phyloP scores from a whole-genome alignment of 53 echinoderm and acorn worm genomes.

The Glandiceps talaboti region DNA sequence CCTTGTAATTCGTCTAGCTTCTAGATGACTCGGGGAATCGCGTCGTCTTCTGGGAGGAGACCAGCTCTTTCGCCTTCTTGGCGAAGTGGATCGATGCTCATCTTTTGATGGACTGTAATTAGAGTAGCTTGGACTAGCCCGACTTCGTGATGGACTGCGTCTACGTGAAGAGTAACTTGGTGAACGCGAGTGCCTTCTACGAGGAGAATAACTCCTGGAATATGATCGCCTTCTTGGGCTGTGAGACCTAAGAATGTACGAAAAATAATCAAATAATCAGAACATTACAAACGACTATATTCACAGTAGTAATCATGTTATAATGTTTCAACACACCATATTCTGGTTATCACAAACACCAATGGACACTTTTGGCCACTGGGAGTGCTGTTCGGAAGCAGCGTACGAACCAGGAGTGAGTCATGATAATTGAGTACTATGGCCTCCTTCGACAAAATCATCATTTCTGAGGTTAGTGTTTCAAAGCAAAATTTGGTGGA shows the following conservation, averaged over 20 bases:
- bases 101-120: neutral
- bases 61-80: slow-evolving; percentile 65
- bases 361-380: too few species aligned
- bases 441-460: too few species aligned
- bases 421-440: too few species aligned
- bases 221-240: slow-evolving; percentile 24
- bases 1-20: slow-evolving; percentile 94
- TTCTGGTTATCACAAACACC: too few species aligned
- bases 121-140: neutral
- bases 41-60: slow-evolving; percentile 90
- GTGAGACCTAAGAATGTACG: neutral
- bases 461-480: too few species aligned
- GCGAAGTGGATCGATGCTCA: slow-evolving; percentile 17
- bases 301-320: too few species aligned
- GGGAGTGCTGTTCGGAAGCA: too few species aligned
- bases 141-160: neutral
- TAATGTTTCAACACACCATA: too few species aligned
- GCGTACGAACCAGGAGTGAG: too few species aligned
- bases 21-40: slow-evolving; percentile 89
- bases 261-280: too few species aligned
- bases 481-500: too few species aligned
- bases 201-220: slow-evolving; percentile 63
- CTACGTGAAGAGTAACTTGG: neutral
- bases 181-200: slow-evolving; percentile 17
- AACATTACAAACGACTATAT: too few species aligned